Evolutionary conservation across 2,797 vertebrate genomes (phyloP), one percentile per base, ranked within the genome.

Genomic region (Triplophysa bombifrons): DNA sequence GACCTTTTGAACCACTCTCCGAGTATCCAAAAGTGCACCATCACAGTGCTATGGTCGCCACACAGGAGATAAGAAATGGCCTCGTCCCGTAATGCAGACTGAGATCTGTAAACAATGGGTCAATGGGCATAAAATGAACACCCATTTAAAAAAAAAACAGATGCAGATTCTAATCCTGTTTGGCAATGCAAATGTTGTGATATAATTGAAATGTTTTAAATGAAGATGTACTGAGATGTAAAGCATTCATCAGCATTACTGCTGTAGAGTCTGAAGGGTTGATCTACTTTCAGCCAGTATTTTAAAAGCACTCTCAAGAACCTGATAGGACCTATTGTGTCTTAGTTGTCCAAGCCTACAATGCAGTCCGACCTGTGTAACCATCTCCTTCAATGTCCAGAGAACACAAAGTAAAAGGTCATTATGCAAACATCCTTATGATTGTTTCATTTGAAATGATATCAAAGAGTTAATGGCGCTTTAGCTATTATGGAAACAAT

Each of bases 101-200:
- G 30, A 70, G n/a, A 13, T 34, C 58, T 14, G 56, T 38, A 74
- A 55, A 19, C 11, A 41, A n/a, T 65, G n/a, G 41, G 38, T 20
- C 69, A 84, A 17, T 20, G 6, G 41, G 13, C n/a, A 55, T 78
- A 22, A 74, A 64, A 41, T 44, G 51, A 58, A 65, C 72, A 58
- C 46, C 46, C 17, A 53, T 27, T 27, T 27, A 78, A 41, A 13
- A 48, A 48, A 74, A 56, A 81, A 60, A 65, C 56, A 5, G 65
- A 27, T 48, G 48, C 17, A 61, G 68, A 75, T 48, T 72, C 19
- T 53, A 48, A 82, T 50, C 22, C 44, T 13, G 25, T 48, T 82
- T 80, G 74, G 61, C 58, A 25, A 53, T 64, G 12, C 55, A 64
- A 74, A 8, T 50, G 50, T 63, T 64, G 20, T 41, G 50, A 64